Evolutionary conservation across 1,140 invertebrate genomes (phyloP).

Genomic region (Temnothorax longispinosus): DNA sequence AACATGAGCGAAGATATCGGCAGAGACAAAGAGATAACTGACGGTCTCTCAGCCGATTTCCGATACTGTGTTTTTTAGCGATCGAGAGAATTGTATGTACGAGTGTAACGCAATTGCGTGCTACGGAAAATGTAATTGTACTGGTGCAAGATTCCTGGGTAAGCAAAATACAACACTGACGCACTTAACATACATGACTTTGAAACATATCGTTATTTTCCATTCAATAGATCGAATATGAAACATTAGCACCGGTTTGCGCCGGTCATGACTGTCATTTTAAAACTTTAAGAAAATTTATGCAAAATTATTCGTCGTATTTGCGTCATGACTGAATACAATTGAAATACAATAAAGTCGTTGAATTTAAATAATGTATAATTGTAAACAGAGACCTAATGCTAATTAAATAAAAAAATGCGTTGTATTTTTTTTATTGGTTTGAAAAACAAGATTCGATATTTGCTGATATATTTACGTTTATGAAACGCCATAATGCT

Average conservation of each 20-base stretch:
- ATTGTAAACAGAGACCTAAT: not conserved
- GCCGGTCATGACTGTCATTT: not conserved
- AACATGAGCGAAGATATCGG: conserved; percentile 10
- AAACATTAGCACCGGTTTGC: conserved; percentile 2
- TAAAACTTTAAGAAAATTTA: not conserved
- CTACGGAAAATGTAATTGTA: not conserved
- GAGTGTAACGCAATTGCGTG: not conserved
- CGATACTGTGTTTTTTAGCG: not conserved
- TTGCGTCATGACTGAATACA: not conserved
- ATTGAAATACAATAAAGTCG: not conserved
- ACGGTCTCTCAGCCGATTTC: not conserved
- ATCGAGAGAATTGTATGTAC: not conserved
- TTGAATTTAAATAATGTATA: not conserved
- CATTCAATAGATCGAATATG: not conserved
- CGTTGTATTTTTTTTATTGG: not conserved
- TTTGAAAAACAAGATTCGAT: not conserved
- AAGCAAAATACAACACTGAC: not conserved
- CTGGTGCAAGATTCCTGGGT: not conserved
- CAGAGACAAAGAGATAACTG: conserved; percentile 50
- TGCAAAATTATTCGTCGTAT: not conserved
- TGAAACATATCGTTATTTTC: conserved; percentile 9
- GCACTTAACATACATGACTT: not conserved
- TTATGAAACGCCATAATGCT: not conserved
- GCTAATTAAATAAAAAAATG: not conserved
- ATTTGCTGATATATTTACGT: not conserved